Conservation (phyloP, 2,888 invertebrate species). For the Yponomeuta evonymella region DNA sequence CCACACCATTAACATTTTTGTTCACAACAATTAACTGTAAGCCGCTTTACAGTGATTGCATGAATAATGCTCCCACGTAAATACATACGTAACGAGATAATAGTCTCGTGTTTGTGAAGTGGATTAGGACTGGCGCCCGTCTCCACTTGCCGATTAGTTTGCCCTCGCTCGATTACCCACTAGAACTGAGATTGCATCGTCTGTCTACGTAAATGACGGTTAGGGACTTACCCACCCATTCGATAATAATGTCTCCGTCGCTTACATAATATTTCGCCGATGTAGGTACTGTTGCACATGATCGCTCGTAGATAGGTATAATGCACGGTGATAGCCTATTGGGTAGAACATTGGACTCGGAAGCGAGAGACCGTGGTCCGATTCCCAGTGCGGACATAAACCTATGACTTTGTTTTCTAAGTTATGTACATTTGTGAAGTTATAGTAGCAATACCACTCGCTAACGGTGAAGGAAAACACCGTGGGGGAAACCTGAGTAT, state of each 20-base stretch:
- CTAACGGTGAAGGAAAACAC: no score
- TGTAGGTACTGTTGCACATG: no score
- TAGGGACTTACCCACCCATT: not conserved
- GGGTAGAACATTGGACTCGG: no score
- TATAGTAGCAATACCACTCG: no score
- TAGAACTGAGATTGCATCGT: not conserved
- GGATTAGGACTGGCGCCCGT: slow-evolving; percentile 6
- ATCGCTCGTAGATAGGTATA: not conserved
- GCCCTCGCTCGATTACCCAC: not conserved
- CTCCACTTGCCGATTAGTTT: slow-evolving; percentile 5
- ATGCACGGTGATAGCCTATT: not conserved
- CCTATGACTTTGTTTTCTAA: no score
- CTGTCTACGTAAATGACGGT: not conserved
- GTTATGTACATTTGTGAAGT: no score
- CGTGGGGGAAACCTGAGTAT: no score
- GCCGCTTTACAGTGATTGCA: not conserved
- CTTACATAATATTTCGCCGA: not conserved
- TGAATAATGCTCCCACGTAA: not conserved
- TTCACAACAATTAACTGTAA: not conserved
- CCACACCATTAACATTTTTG: not conserved
- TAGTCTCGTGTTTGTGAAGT: slow-evolving; percentile 3
- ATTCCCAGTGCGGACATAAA: no score
- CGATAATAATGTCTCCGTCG: not conserved
- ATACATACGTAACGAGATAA: slow-evolving; percentile 1
- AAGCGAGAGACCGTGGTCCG: no score